A percentile compares a stretch with the other conserved stretches of the same genome.
These are phyloP conservation scores for Spheniscus humboldti DNA, from an alignment of 2,797 vertebrate genomes.

Conservation along the genomic window DNA sequence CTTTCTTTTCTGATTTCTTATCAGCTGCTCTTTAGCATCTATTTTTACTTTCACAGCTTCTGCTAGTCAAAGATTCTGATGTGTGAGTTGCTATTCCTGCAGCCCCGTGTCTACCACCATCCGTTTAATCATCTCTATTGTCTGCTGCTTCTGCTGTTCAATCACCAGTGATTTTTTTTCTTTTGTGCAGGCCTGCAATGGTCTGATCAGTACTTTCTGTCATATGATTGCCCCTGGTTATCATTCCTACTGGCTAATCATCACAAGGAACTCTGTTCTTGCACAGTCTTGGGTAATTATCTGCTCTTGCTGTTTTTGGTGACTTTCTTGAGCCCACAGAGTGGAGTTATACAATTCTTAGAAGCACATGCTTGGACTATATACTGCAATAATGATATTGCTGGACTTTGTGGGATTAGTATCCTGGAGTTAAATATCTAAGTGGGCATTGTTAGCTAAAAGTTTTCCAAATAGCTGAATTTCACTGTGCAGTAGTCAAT, in stretches of 20 bases:
- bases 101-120: conserved; percentile 21
- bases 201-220: conserved; percentile 33
- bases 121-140: conserved; percentile 54
- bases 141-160: conserved; percentile 35
- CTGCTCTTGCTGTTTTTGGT: neutral
- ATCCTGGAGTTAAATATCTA: neutral
- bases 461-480: neutral
- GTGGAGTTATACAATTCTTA: neutral
- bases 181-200: conserved; percentile 20
- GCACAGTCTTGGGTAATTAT: neutral
- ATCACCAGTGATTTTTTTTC: neutral
- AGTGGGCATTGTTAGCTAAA: neutral
- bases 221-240: conserved; percentile 20
- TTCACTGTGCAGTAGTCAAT: neutral
- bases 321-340: neutral
- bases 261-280: neutral
- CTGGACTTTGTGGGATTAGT: neutral
- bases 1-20: conserved; percentile 42
- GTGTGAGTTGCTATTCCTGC: conserved; percentile 40
- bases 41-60: conserved; percentile 51
- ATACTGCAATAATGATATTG: neutral
- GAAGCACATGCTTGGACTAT: neutral
- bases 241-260: neutral
- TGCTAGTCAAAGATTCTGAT: conserved; percentile 29
- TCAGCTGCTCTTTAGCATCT: conserved; percentile 41